A percentile compares a stretch with the other conserved stretches of the same genome.
Evolutionary conservation across 2,888 invertebrate species (phyloP).

Genomic region (Yponomeuta evonymella): DNA sequence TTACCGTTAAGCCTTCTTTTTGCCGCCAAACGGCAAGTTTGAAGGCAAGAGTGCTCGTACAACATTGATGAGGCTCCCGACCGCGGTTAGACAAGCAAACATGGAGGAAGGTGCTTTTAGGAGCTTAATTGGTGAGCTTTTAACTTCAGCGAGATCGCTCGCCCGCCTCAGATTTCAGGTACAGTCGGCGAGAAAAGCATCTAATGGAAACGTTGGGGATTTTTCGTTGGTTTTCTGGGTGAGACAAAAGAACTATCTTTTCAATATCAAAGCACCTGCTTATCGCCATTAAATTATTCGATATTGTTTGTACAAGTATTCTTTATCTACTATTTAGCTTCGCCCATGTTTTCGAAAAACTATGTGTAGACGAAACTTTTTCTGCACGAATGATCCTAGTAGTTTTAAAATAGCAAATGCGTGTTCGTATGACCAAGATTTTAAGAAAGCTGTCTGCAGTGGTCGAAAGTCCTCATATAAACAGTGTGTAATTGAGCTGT

Average conservation of each 20-base stretch:
- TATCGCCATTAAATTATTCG: not conserved
- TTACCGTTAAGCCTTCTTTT: not conserved
- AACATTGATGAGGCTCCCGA: constrained; percentile 71
- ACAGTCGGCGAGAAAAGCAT: constrained; percentile 42
- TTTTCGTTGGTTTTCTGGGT: not conserved
- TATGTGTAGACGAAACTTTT: too few species aligned
- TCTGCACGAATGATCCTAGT: too few species aligned
- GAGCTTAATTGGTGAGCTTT: constrained; percentile 74
- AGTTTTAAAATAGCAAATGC: too few species aligned
- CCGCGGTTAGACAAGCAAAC: constrained; percentile 56
- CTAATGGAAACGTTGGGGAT: not conserved
- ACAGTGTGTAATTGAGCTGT: too few species aligned
- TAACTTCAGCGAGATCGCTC: constrained; percentile 59
- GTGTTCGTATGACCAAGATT: too few species aligned
- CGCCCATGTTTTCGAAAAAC: too few species aligned
- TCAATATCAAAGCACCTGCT: not conserved
- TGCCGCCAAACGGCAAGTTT: not conserved
- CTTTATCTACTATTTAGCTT: not conserved
- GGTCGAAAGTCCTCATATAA: too few species aligned
- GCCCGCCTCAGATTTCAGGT: constrained; percentile 63
- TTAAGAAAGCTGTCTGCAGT: too few species aligned
- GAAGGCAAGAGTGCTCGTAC: constrained; percentile 54
- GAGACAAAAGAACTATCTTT: constrained; percentile 11
- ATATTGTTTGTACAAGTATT: not conserved
- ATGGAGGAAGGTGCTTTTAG: constrained; percentile 73